A percentile compares a stretch with the other conserved stretches of the same genome.
phyloP scores from a whole-genome alignment of 1,140 invertebrate species.

The Coboldia fuscipes region DNA sequence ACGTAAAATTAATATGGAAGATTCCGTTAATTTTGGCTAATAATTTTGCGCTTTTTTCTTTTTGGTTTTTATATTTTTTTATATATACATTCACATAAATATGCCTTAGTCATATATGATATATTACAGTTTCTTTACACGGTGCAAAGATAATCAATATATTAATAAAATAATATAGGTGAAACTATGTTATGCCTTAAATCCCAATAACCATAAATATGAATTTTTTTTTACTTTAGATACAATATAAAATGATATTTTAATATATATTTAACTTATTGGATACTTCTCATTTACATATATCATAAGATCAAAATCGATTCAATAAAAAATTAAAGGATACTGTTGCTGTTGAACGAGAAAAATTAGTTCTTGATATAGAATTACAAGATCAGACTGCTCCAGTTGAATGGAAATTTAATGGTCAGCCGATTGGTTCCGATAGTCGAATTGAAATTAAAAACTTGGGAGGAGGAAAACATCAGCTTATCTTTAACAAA shows the following conservation, averaged over 20 bases:
- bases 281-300: conserved; percentile 21
- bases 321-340: conserved; percentile 95
- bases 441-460: conserved; percentile 64
- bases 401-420: conserved; percentile 81
- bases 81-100: conserved; percentile 3
- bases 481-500: conserved; percentile 71
- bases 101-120: too few relatives aligned
- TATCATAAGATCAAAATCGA: conserved; percentile 82
- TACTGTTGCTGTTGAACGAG: conserved; percentile 71
- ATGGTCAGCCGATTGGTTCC: conserved; percentile 57
- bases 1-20: background rate
- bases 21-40: too few relatives aligned
- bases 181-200: too few relatives aligned
- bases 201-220: too few relatives aligned
- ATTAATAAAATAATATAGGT: too few relatives aligned
- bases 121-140: too few relatives aligned
- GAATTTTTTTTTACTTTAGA: too few relatives aligned
- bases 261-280: conserved; percentile 4
- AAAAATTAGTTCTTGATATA: conserved; percentile 73
- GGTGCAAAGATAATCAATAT: too few relatives aligned
- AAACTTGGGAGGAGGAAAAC: conserved; percentile 76
- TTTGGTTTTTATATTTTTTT: background rate
- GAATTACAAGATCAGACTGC: conserved; percentile 90
- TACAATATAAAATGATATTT: background rate
- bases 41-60: too few relatives aligned